These are phyloP conservation scores for Datnioides undecimradiatus DNA, from an alignment of 2,113 vertebrate species.

Conservation along the genomic window DNA sequence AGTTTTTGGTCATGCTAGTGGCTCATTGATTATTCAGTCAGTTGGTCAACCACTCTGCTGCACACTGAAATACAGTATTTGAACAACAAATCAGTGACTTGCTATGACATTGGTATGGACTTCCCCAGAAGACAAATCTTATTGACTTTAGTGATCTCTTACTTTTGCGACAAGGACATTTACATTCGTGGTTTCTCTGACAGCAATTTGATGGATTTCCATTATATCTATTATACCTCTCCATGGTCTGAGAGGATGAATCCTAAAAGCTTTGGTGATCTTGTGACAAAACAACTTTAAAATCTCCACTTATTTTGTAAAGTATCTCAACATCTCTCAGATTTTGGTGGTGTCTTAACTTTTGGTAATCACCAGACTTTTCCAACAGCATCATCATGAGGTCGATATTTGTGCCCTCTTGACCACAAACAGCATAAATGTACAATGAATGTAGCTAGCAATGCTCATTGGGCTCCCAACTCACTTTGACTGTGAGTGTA, in stretches of 20 bases:
- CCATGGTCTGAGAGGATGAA: not conserved
- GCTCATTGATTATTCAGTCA: too few relatives aligned
- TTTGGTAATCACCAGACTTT: too few relatives aligned
- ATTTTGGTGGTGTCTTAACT: too few relatives aligned
- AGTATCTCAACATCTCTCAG: too few relatives aligned
- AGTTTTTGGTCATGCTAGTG: conserved; percentile 21
- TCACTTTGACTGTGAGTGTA: too few relatives aligned
- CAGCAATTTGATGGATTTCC: not conserved
- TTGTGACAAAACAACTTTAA: too few relatives aligned
- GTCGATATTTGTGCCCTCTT: too few relatives aligned
- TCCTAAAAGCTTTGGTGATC: not conserved
- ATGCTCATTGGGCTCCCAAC: too few relatives aligned
- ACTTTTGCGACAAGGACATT: not conserved
- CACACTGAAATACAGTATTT: not conserved
- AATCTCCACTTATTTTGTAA: too few relatives aligned
- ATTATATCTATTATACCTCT: not conserved
- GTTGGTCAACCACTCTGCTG: not conserved
- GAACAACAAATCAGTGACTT: not conserved
- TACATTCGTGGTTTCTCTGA: not conserved
- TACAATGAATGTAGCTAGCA: too few relatives aligned
- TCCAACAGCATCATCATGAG: too few relatives aligned
- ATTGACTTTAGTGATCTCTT: not conserved
- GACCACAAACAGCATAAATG: too few relatives aligned
- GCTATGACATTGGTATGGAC: not conserved
- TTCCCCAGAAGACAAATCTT: not conserved